These are phyloP conservation scores for Notoglanidium macrostoma DNA, from an alignment of 2,797 vertebrate species.

Conservation along the genomic window DNA sequence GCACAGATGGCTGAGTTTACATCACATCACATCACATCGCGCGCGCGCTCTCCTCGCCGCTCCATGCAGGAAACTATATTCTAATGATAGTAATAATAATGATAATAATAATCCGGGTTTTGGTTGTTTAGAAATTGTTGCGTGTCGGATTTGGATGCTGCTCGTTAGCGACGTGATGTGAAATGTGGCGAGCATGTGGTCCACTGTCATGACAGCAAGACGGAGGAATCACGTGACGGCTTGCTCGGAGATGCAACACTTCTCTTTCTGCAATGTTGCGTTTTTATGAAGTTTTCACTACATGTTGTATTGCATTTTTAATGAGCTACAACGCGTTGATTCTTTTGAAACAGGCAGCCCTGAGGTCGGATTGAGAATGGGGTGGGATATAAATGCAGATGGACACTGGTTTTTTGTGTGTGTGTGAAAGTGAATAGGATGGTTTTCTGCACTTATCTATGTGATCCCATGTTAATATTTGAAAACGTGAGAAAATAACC, in stretches of 20 bases:
- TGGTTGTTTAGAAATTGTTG: background rate
- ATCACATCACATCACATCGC: background rate
- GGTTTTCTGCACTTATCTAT: background rate
- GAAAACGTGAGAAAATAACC: background rate
- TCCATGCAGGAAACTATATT: background rate
- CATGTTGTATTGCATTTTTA: background rate
- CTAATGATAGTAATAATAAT: background rate
- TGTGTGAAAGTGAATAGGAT: background rate
- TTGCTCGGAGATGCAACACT: background rate
- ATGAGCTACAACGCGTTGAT: background rate
- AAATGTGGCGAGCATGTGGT: slow-evolving; percentile 33
- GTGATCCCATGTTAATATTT: background rate
- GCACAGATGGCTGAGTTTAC: slow-evolving; percentile 5
- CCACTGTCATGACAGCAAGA: slow-evolving; percentile 43
- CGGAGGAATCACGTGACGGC: slow-evolving; percentile 55
- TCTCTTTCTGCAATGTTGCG: background rate
- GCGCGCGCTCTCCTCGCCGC: background rate
- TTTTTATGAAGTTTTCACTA: background rate
- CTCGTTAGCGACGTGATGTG: slow-evolving; percentile 18
- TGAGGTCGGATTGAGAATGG: background rate
- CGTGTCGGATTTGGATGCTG: background rate
- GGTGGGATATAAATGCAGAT: background rate
- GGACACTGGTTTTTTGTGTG: background rate
- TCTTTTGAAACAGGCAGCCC: background rate
- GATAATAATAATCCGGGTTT: background rate